Conservation (phyloP, 2,113 vertebrate genomes). For the Pterophyllum scalare region DNA sequence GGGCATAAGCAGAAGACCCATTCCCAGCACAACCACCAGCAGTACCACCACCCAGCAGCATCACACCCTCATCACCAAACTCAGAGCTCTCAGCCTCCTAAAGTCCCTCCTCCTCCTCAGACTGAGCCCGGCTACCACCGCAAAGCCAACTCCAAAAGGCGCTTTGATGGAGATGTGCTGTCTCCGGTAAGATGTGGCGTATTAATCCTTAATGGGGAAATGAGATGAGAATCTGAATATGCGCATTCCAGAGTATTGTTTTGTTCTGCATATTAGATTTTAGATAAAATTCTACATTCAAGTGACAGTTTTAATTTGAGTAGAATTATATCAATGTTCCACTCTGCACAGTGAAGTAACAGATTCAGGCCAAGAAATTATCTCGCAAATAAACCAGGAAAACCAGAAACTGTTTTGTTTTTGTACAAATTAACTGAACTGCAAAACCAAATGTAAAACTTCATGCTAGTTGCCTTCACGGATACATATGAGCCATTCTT, state of each 20-base stretch:
- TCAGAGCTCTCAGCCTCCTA: constrained; percentile 79
- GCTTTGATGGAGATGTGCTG: constrained; percentile 95
- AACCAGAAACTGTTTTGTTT: neutral
- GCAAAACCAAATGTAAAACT: neutral
- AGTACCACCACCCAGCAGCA: constrained; percentile 69
- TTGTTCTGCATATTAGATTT: neutral
- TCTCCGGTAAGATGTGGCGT: constrained; percentile 87
- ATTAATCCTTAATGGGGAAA: neutral
- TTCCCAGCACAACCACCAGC: constrained; percentile 70
- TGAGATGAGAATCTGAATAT: neutral
- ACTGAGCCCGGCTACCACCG: constrained; percentile 92
- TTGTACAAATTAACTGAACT: neutral
- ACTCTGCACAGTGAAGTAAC: neutral
- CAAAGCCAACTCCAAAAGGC: constrained; percentile 91
- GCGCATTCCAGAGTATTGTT: neutral
- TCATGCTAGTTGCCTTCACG: neutral
- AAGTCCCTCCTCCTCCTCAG: constrained; percentile 77
- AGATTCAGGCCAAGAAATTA: neutral
- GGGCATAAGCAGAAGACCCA: constrained; percentile 77
- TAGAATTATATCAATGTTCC: neutral
- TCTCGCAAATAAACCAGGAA: neutral
- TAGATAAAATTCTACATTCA: neutral
- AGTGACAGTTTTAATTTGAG: neutral
- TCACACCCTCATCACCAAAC: constrained; percentile 70
- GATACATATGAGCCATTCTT: neutral